Base-by-base conservation (phyloP, 2,113 vertebrate species). In the Salvelinus namaycush region DNA sequence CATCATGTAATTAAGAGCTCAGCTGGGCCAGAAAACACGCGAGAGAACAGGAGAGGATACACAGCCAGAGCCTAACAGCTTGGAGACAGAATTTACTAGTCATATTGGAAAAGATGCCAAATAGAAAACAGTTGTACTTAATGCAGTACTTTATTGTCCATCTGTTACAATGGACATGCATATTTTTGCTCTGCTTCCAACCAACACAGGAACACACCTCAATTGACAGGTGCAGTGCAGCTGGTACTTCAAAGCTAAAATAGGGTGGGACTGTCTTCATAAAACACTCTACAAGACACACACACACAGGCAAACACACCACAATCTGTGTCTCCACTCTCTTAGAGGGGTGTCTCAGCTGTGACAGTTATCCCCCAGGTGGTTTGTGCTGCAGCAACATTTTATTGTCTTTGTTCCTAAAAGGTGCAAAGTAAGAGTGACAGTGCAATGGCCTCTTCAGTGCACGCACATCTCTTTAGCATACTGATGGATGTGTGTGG, bases 1-100 rank as follows among this genome's bases (percentile, higher is more conserved):
- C 89, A 89, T 92, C 90, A 82, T 92, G 90, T 93, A 91, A 94
- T 94, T 93, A 94, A 91, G 88, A 93, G 93, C 92, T 94, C 93
- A 94, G 91, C 88, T 92, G 89, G 90, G 91, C 89, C 88, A 91
- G 90, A 93, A 92, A 93, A 92, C 91, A 92, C 89, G 88, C 82
- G 34, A 7, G 6, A 34, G 34, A 34, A 34, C 34, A 34, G 34
- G 51, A 54, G 3, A 16, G 51, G 51, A 14, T 3, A 16, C 51
- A 16, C 51, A 18, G 51, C 51, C 14, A 16, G 51, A 7, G 13
- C 51, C 16, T 4, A 54, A 54, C 51, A 54, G 51, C 51, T 14
- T 54, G 51, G 51, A 54, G 14, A 54, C 14, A 44, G 2, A 54
- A 14, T 54, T 54, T 54, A 44, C 39, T 44, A 54, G 51, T 54